Conservation (phyloP, 2,113 vertebrate species). For the Pogona vitticeps region DNA sequence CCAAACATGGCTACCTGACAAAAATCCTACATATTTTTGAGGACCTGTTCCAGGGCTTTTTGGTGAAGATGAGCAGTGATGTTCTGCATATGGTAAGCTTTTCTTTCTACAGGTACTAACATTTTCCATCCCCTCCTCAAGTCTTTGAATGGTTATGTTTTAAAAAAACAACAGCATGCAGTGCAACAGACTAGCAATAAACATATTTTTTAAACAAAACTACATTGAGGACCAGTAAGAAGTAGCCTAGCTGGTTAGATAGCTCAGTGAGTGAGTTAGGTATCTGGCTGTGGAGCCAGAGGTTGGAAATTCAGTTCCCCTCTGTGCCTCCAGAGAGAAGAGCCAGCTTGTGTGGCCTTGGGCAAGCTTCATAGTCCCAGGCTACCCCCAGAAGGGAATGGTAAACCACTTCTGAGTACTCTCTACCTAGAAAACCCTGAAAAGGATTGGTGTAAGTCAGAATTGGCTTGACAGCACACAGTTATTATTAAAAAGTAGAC, state of each 20-base stretch:
- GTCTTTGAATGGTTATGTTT: not conserved
- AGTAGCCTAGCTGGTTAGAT: not conserved
- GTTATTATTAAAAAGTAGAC: too few relatives aligned
- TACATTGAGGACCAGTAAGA: not conserved
- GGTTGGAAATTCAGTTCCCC: too few relatives aligned
- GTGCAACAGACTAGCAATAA: not conserved
- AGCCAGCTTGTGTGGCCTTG: too few relatives aligned
- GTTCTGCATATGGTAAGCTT: slow-evolving; percentile 79
- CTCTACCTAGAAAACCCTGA: too few relatives aligned
- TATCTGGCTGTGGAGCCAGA: not conserved
- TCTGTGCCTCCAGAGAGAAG: too few relatives aligned
- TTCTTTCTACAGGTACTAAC: rapidly evolving
- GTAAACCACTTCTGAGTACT: too few relatives aligned
- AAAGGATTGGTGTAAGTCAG: too few relatives aligned
- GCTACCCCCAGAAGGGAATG: too few relatives aligned
- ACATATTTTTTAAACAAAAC: not conserved
- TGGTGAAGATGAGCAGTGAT: slow-evolving; percentile 78
- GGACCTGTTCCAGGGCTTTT: slow-evolving; percentile 77
- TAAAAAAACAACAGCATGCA: not conserved
- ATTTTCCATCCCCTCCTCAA: not conserved
- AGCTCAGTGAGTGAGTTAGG: not conserved
- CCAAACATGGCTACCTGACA: slow-evolving; percentile 74
- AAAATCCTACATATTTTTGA: slow-evolving; percentile 81
- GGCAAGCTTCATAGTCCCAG: too few relatives aligned
- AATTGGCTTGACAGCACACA: too few relatives aligned